Percentiles rank a stretch among this genome's conserved stretches.
phyloP scores from a whole-genome alignment of 2,888 invertebrate genomes.

The Sphaerophoria taeniata region DNA sequence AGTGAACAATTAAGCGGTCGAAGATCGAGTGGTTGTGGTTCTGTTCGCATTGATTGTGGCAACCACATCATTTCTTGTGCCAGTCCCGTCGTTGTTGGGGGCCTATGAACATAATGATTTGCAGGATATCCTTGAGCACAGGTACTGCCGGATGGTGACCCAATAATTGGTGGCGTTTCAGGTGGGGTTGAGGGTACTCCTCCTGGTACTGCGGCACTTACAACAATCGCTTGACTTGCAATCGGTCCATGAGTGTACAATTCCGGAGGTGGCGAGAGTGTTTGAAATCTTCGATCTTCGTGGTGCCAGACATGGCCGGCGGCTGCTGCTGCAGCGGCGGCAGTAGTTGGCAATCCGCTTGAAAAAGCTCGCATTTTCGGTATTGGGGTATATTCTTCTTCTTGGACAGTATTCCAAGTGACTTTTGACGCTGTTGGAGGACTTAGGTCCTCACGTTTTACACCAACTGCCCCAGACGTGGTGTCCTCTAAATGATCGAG shows the following conservation, averaged over 20 bases:
- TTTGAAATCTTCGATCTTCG: conserved; percentile 84
- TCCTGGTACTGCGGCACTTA: conserved; percentile 79
- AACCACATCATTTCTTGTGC: conserved; percentile 92
- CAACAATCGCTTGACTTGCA: conserved; percentile 84
- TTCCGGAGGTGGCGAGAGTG: conserved; percentile 87
- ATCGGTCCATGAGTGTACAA: conserved; percentile 85
- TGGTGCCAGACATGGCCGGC: conserved; percentile 81
- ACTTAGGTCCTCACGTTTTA: conserved; percentile 88
- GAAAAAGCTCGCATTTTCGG: conserved; percentile 81
- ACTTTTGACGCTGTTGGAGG: conserved; percentile 83
- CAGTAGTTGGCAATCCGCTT: conserved; percentile 35
- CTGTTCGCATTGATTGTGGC: conserved; percentile 87
- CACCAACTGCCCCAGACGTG: conserved; percentile 85
- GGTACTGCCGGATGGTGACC: conserved; percentile 84
- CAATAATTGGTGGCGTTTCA: conserved; percentile 90
- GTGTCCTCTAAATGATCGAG: conserved; percentile 92
- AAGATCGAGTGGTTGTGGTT: conserved; percentile 89
- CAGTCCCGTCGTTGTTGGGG: conserved; percentile 82
- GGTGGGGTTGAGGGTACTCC: conserved; percentile 91
- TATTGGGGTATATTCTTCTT: conserved; percentile 80
- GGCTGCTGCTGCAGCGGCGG: neutral
- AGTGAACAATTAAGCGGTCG: conserved; percentile 88
- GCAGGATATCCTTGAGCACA: conserved; percentile 83
- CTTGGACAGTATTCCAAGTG: conserved; percentile 85
- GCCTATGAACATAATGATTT: conserved; percentile 76